Evolutionary conservation across 2,113 vertebrate species (phyloP), one percentile per base, ranked within the genome.

Genomic region (Siniperca knerii): DNA sequence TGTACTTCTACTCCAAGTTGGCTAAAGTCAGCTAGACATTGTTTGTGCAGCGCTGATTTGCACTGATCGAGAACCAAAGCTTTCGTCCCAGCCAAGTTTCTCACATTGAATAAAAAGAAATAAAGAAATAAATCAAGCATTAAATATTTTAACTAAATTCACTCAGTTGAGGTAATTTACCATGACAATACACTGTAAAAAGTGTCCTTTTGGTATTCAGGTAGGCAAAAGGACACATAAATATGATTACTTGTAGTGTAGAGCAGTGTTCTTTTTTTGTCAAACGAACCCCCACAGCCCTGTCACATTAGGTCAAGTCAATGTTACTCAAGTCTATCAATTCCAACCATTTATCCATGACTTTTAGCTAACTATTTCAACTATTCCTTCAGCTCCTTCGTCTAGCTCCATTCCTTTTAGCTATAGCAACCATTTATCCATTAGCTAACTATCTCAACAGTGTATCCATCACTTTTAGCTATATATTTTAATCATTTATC

Each of bases 11-110:
- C 57, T 82, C 54, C 57, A 46, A 85, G 67, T 77, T 11, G 21
- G 62, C 62, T 40, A 20, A 84, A 89, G 88, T 88, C 85, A 87
- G 54, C 42, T 33, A 1, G 68, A 81, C 44, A 35, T 78, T 77
- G 82, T 91, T 91, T 88, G 77, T 78, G 81, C 57, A 42, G 81
- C 21, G 46, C 75, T 78, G 58, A 77, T 44, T 79, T 35, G 12
- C 25, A 33, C 29, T 44, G 81, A 84, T 44, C 10, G n/a, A 65
- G 58, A 61, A 23, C 33, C 44, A 16, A 4, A 48, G 50, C 37
- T 48, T 55, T 25, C 55, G 21, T 20, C 73, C 29, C 57, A 1
- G 78, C 78, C 78, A 83, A 71, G 40, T 80, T 77, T 57, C 66
- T 76, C 48, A 60, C 7, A n/a, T 65, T 48, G 35, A 44, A 65